Percentiles rank a stretch among this genome's conserved stretches.
These are phyloP conservation scores for Apodemia mormo DNA, from an alignment of 2,888 invertebrate species.

Conservation along the genomic window DNA sequence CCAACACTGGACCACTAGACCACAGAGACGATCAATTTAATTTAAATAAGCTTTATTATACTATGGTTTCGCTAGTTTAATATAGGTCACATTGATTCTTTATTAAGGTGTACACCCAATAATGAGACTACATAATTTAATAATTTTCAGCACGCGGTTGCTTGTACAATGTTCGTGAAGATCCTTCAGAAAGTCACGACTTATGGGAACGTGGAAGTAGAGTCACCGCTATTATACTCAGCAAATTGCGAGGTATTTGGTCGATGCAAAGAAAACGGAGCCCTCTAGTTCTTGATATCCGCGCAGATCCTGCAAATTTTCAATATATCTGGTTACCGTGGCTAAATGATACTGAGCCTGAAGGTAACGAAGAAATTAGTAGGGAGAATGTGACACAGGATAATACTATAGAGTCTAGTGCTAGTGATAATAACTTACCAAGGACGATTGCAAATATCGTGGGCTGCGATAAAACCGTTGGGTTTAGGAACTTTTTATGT, in stretches of 20 bases:
- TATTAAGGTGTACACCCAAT: too few species aligned
- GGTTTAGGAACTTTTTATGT: constrained; percentile 67
- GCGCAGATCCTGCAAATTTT: constrained; percentile 86
- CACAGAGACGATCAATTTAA: too few species aligned
- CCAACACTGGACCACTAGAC: too few species aligned
- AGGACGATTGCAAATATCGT: constrained; percentile 48
- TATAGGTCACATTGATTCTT: too few species aligned
- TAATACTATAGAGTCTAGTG: background rate
- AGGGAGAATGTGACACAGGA: background rate
- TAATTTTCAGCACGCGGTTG: constrained; percentile 82
- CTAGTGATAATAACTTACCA: constrained; percentile 27
- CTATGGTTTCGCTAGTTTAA: too few species aligned
- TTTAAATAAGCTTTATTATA: too few species aligned
- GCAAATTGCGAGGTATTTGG: constrained; percentile 63
- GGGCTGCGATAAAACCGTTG: constrained; percentile 56
- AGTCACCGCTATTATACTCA: constrained; percentile 67
- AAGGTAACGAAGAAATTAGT: constrained; percentile 18
- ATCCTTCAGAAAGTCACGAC: constrained; percentile 91
- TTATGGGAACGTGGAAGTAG: constrained; percentile 77
- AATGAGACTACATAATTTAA: background rate
- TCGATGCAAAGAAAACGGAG: constrained; percentile 70
- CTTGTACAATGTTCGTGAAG: constrained; percentile 88
- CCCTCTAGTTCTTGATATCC: constrained; percentile 67
- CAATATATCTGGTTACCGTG: constrained; percentile 88
- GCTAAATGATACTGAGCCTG: constrained; percentile 45